A percentile compares a stretch with the other conserved stretches of the same genome.
Evolutionary conservation across 1,140 invertebrate species (phyloP).

Genomic region (Scaptomyza montana): DNA sequence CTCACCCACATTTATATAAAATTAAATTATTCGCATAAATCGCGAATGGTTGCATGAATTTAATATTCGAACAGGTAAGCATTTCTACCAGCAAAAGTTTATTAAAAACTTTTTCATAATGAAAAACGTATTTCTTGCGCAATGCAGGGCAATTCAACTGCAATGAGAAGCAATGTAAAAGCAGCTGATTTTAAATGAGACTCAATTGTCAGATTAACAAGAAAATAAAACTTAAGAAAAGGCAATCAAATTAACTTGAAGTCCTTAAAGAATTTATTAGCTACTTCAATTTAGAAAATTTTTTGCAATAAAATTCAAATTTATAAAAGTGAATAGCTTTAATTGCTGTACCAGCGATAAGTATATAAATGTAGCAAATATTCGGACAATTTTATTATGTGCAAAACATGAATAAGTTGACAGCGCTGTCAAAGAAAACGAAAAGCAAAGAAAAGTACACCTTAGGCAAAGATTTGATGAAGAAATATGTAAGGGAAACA

Average conservation of each 20-base stretch:
- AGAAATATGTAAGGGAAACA: not conserved
- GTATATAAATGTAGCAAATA: not conserved
- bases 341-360: slow-evolving; percentile 7
- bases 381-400: not conserved
- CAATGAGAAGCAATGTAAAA: too few species aligned
- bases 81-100: too few species aligned
- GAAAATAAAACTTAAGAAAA: too few species aligned
- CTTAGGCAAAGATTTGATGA: slow-evolving; percentile 12
- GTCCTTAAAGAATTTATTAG: too few species aligned
- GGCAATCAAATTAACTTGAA: not conserved
- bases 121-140: too few species aligned
- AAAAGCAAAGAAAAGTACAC: not conserved
- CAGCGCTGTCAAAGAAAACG: not conserved
- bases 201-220: too few species aligned
- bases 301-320: not conserved
- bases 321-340: not conserved
- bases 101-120: too few species aligned
- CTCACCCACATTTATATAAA: not conserved
- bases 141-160: too few species aligned
- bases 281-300: too few species aligned
- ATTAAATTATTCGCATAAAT: slow-evolving; percentile 11
- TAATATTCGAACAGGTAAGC: too few species aligned
- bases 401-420: slow-evolving; percentile 3
- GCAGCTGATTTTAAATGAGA: too few species aligned
- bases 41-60: not conserved